Conservation (phyloP, 2,113 vertebrate genomes). For the Sinocyclocheilus rhinocerous region DNA sequence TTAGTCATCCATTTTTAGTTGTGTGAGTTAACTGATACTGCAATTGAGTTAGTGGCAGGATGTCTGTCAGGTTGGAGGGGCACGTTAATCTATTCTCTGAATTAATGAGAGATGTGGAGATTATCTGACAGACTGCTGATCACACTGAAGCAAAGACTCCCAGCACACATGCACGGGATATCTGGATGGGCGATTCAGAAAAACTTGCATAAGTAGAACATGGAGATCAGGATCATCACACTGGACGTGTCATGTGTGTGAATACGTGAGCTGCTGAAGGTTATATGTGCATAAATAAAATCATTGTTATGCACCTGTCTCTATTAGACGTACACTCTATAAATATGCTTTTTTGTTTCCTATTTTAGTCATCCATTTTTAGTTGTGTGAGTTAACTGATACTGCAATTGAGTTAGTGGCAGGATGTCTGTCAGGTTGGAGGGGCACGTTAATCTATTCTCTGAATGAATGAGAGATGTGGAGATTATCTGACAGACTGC, state of each 20-base stretch:
- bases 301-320: too few relatives aligned
- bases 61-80: background rate
- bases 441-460: background rate
- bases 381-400: background rate
- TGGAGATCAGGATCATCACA: too few relatives aligned
- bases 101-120: slow-evolving; percentile 41
- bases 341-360: too few relatives aligned
- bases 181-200: background rate
- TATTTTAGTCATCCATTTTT: background rate
- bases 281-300: background rate
- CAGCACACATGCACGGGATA: background rate
- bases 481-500: slow-evolving; percentile 65
- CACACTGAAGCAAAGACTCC: background rate
- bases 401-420: too few relatives aligned
- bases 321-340: too few relatives aligned
- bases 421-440: background rate
- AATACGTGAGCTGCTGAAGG: background rate
- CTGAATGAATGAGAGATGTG: slow-evolving; percentile 17
- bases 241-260: background rate
- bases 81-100: background rate
- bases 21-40: background rate
- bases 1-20: background rate
- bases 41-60: too few relatives aligned
- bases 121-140: slow-evolving; percentile 68
- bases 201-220: background rate